Conservation (phyloP, 1,140 invertebrate genomes). For the Oncopeltus fasciatus region DNA sequence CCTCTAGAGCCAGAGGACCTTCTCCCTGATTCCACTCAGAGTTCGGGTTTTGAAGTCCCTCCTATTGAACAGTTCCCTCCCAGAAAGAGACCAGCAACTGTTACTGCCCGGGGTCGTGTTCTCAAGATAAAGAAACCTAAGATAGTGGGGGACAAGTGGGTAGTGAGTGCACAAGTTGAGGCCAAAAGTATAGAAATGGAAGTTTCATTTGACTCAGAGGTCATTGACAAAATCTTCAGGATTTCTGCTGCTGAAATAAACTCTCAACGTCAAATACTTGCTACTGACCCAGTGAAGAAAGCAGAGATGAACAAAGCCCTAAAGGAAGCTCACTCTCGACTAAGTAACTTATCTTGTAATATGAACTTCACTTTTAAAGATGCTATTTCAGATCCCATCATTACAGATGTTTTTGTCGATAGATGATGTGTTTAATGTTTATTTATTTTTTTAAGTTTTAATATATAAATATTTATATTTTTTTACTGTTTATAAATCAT, state of each 20-base stretch:
- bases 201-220: conserved; percentile 14
- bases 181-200: conserved; percentile 14
- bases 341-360: conserved; percentile 10
- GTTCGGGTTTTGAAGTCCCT: not conserved
- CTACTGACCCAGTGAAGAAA: conserved; percentile 4
- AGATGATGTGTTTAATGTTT: too few species aligned
- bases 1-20: not conserved
- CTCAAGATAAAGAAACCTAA: conserved; percentile 12
- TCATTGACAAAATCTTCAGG: conserved; percentile 15
- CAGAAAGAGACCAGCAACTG: conserved; percentile 6
- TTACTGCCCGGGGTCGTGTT: not conserved
- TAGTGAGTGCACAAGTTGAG: conserved; percentile 4
- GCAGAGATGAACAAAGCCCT: conserved; percentile 14
- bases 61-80: conserved; percentile 11
- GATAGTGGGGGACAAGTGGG: conserved; percentile 11
- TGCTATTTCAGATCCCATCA: conserved; percentile 14
- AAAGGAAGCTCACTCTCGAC: conserved; percentile 3
- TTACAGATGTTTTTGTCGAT: conserved; percentile 10
- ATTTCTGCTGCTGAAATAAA: conserved; percentile 12
- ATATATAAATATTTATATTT: too few species aligned
- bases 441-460: too few species aligned
- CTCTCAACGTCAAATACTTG: not conserved
- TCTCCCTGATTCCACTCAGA: not conserved
- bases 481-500: too few species aligned
- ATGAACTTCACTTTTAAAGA: conserved; percentile 14